Conservation (phyloP, 1,140 invertebrate species). For the Drosophila ohnishii region DNA sequence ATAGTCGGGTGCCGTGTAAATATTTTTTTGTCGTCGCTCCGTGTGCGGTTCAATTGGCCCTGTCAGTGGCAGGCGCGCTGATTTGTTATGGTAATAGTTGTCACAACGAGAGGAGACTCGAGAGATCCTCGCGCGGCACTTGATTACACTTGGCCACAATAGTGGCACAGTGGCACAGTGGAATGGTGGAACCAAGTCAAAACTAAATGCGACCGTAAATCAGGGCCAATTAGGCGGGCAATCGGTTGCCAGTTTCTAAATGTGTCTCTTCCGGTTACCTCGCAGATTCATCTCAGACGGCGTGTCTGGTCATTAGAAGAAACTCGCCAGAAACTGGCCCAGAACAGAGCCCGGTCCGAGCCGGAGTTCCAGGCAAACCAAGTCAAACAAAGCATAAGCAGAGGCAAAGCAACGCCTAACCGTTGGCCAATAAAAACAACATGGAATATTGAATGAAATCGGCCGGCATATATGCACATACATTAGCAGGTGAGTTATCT, state of each 20-base stretch:
- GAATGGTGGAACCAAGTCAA: conserved; percentile 26
- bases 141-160: conserved; percentile 72
- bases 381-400: conserved; percentile 30
- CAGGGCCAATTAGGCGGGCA: conserved; percentile 55
- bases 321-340: conserved; percentile 27
- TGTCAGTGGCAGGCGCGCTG: conserved; percentile 74
- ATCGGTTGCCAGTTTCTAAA: conserved; percentile 36
- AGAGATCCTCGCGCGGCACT: conserved; percentile 75
- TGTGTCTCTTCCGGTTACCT: conserved; percentile 19
- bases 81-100: conserved; percentile 81
- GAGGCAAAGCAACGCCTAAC: conserved; percentile 24
- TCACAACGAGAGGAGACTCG: conserved; percentile 71
- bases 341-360: conserved; percentile 18
- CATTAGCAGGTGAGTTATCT: conserved; percentile 75
- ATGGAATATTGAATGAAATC: conserved; percentile 76
- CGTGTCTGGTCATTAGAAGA: conserved; percentile 51
- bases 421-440: conserved; percentile 49
- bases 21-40: conserved; percentile 58
- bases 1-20: conserved; percentile 69
- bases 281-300: conserved; percentile 59
- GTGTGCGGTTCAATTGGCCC: conserved; percentile 71
- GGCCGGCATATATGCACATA: conserved; percentile 70
- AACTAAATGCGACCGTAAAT: conserved; percentile 59
- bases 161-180: conserved; percentile 10
- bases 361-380: conserved; percentile 27